Evolutionary conservation across 2,888 invertebrate species (phyloP), one percentile per base, ranked within the genome.

Genomic region (Mesoligia furuncula): DNA sequence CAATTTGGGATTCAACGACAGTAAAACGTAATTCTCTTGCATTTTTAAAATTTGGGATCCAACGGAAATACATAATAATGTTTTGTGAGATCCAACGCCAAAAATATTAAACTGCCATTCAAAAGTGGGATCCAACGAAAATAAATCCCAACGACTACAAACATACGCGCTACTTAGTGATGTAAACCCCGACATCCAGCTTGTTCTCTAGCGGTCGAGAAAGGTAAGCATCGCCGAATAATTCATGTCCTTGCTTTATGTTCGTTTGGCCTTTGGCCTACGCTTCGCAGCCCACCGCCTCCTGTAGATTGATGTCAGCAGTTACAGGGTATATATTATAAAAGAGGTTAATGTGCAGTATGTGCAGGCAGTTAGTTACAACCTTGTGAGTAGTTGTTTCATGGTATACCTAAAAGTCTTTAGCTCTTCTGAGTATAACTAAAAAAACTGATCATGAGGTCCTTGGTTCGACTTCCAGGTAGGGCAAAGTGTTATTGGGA

Each of bases 241-340:
- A 72, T 73, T 84, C 20, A 79, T 72, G 57, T 69, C 36, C 78
- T 70, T 39, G 36, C 70, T 79, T 84, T 72, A 64, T 45, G 51
- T 45, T 48, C 62, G 48, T 54, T 36, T 83, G 68, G 59, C 78
- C 65, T 80, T 83, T 59, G 42, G 42, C 77, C 57, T 57, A 57
- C 31, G n/a, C 51, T 61, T 31, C 57, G 48, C 36, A 45, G 48
- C 27, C 45, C 31, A 57, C 48, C 0, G 20, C 39, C 70, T 77
- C 69, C 69, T 77, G 65, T 9, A 69, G 45, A 72, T 65, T 76
- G 65, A 82, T 61, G 83, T 45, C 27, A 51, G 36, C 36, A 42
- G 24, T 24, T 57, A 71, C 31, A 45, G 13, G 17, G 31, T 31
- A 31, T 36, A 36, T 36, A 36, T 6, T n/a, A 31, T n/a, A n/a